These are phyloP conservation scores for Willisornis vidua DNA, from an alignment of 2,113 vertebrate species.

Conservation along the genomic window DNA sequence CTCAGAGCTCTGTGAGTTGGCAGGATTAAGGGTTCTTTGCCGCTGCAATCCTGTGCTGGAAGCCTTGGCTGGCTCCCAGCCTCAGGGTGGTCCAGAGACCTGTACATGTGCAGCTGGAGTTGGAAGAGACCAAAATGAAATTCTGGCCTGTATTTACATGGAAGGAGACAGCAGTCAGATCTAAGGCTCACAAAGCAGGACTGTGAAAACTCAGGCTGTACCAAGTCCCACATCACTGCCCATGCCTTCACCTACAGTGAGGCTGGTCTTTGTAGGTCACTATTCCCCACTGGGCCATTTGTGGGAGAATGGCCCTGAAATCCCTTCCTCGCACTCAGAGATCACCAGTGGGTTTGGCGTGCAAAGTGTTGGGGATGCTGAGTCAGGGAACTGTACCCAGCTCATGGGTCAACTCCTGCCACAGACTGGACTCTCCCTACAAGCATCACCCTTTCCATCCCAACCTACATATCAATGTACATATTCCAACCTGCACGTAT, in stretches of 20 bases:
- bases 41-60: neutral
- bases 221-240: no score
- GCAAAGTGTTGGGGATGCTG: neutral
- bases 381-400: neutral
- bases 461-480: neutral
- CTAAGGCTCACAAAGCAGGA: neutral
- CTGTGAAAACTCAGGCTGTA: neutral
- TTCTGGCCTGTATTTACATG: neutral
- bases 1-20: rapidly evolving
- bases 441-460: neutral
- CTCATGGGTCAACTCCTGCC: neutral
- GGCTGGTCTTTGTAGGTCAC: neutral
- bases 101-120: neutral
- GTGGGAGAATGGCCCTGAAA: neutral
- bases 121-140: neutral
- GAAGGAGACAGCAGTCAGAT: neutral
- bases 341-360: neutral
- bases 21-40: neutral
- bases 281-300: neutral
- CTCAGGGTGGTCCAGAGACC: neutral
- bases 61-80: neutral
- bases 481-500: neutral
- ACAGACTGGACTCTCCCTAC: neutral
- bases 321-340: neutral
- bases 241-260: no score